These are phyloP conservation scores for Elanoides forficatus DNA, from an alignment of 2,113 vertebrate genomes.

Conservation along the genomic window DNA sequence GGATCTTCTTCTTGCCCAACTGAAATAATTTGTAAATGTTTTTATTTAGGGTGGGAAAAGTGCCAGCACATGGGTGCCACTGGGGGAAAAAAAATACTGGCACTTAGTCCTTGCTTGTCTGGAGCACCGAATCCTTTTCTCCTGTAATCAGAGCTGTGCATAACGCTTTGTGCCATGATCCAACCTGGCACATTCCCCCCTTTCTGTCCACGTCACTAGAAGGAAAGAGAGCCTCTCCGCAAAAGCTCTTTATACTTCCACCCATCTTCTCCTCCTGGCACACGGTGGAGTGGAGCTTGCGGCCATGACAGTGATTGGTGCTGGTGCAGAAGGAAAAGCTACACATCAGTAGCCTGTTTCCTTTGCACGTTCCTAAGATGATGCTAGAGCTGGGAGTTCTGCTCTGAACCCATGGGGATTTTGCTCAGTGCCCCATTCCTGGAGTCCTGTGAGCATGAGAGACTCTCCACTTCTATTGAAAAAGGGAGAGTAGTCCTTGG, in stretches of 20 bases:
- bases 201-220: background rate
- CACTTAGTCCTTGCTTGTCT: background rate
- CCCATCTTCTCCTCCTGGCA: background rate
- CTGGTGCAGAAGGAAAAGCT: background rate
- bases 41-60: background rate
- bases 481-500: background rate
- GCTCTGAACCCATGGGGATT: background rate
- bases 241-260: background rate
- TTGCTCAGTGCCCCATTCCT: background rate
- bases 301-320: background rate
- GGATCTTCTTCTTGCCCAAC: background rate
- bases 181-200: background rate
- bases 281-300: accelerated
- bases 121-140: background rate
- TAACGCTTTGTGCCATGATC: background rate
- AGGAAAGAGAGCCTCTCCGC: background rate
- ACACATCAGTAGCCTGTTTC: background rate
- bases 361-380: background rate
- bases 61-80: background rate
- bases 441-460: background rate
- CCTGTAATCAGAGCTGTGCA: background rate
- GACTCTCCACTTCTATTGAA: background rate
- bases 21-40: background rate
- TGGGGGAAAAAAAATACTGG: background rate
- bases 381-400: accelerated